Evolutionary conservation across 2,888 invertebrate genomes (phyloP).

Genomic region (Chrysopilus asiliformis): DNA sequence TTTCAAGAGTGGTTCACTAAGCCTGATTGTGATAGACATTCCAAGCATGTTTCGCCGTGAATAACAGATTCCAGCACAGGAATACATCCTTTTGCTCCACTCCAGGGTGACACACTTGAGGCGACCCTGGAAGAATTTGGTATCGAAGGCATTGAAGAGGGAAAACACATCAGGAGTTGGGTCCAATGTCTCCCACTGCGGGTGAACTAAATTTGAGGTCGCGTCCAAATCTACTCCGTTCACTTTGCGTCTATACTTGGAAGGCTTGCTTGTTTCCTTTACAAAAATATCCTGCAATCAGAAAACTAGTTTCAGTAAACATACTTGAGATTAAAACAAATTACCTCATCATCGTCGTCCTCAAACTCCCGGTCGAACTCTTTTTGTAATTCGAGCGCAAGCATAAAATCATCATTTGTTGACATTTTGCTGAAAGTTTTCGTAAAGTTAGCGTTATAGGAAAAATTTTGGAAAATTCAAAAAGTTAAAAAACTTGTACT

Average conservation of each 20-base stretch:
- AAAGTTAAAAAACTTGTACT: no score
- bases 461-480: no score
- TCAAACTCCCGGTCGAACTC: constrained; percentile 16
- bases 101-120: constrained; percentile 68
- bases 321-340: no score
- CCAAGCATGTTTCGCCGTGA: constrained; percentile 24
- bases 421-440: no score
- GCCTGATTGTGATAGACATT: constrained; percentile 30
- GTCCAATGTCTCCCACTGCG: constrained; percentile 64
- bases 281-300: constrained; percentile 2
- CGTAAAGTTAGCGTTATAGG: no score
- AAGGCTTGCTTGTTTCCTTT: constrained; percentile 1
- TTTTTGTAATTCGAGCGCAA: constrained; percentile 20
- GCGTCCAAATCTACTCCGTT: constrained; percentile 24
- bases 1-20: constrained; percentile 86
- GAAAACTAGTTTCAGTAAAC: constrained; percentile 3
- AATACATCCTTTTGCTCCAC: constrained; percentile 90
- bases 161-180: constrained; percentile 84
- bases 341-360: no score
- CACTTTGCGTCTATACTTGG: constrained; percentile 12
- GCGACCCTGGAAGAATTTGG: constrained; percentile 67
- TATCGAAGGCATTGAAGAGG: constrained; percentile 77
- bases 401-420: constrained; percentile 21
- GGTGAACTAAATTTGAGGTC: constrained; percentile 32
- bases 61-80: constrained; percentile 47